Base-by-base conservation (phyloP, 1,140 invertebrate genomes). In the Gryllus bimaculatus region DNA sequence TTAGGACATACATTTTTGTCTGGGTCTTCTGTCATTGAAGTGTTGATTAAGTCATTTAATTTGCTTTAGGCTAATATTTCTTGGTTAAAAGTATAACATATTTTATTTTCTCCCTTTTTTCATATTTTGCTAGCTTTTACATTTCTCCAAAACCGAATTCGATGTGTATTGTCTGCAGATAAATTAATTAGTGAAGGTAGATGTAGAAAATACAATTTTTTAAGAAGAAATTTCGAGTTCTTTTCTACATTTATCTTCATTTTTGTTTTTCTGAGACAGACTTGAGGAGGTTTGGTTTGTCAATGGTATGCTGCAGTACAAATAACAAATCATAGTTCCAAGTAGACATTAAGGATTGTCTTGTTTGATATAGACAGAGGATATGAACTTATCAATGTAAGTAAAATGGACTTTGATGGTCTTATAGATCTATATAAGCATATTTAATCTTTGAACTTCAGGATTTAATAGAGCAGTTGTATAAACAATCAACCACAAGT, bases 301-400 rank as follows among this genome's bases (percentile, higher is more conserved):
- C 54, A 66, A 18, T 10, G 54, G 54, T 66, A 13, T 66, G 54
- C 54, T 66, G 54, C 54, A 66, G 54, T 66, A 66, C 54, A 66
- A 66, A 66, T 66, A 13, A 66, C 54, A 66, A 66, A 66, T 66
- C 54, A 66, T 66, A 66, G 54, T 66, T 66, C 54, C 54, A 66
- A 66, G 54, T 66, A 66, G 54, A 66, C 54, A 66, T 66, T 66
- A 66, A 66, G 54, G 54, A 66, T 66, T 66, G 54, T 66, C 54
- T 66, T 66, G 54, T 66, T 66, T 66, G 54, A 66, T 66, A 18
- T 66, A 13, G 54, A 66, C 18, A 18, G 54, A 66, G 18, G 7
- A 66, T 39, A 66, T 13, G 18, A 66, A 66, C 54, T 66, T 18
- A 13, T 66, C 54, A 66, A 10, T 66, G 10, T 39, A 39, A 10